Evolutionary conservation across 2,888 invertebrate genomes (phyloP), one percentile per base, ranked within the genome.

Genomic region (Polymixis flavicincta): DNA sequence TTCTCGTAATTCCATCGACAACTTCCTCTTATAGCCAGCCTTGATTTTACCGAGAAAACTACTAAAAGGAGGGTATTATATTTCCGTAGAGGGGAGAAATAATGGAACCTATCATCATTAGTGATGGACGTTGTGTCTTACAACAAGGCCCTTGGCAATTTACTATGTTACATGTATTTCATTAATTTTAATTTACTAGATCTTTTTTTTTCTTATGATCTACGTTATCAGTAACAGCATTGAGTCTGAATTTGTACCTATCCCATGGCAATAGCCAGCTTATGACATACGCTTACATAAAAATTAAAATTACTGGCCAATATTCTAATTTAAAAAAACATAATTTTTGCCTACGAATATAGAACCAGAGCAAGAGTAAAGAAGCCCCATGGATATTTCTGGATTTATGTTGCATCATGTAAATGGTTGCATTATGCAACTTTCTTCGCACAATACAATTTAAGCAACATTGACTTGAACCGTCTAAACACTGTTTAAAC

Each of bases 11-110:
- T 55, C 7, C 48, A 68, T 14, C n/a, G 17, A n/a, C 37, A 55
- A 57, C 42, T 68, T 69, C 28, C 48, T 57, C n/a, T 32, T 25
- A 55, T 13, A 22, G n/a, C 17, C 42, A 22, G 19, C 32, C 32
- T 59, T 79, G 8, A 22, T 25, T 45, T 71, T 48, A 71, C 45
- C 28, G 17, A 25, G 32, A 45, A n/a, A 6, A 52, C 32, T 25
- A 71, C 32, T 72, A 54, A 80, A 71, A 72, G 60, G 59, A 37
- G 25, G 17, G 52, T 76, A 54, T 76, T 60, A 76, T 0, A 54
- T 71, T 76, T 28, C 72, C 8, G 57, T 52, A 45, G 11, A 17
- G 42, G 8, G 37, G 7, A 25, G 28, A 79, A 17, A 71, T 52
- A 76, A 80, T 72, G 80, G 25, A 7, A 25, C 25, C 22, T 25